Conservation (phyloP, 2,113 vertebrate species). For the Bos taurus region ARS-UCD2.0 NC_037337.1:61590501-61591000, state of each 20-base stretch:
- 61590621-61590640: not conserved
- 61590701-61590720: not conserved
- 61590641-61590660: not conserved
- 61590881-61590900: not conserved
- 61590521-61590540: not conserved
- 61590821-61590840: slow-evolving; percentile 1
- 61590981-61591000: not conserved
- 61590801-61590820: not conserved
- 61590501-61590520: not conserved
- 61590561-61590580: not conserved
- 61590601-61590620: not conserved
- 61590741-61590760: not conserved
- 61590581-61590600: not conserved
- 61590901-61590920: not conserved
- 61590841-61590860: not conserved
- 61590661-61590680: not conserved
- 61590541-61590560: not conserved
- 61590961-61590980: not conserved
- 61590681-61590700: not conserved
- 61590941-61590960: not conserved
- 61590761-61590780: not conserved
- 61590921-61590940: not conserved
- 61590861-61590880: not conserved
- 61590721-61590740: not conserved
- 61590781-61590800: not conserved